Base-by-base conservation (phyloP, 2,888 invertebrate species). In the Cinara cedri region DNA sequence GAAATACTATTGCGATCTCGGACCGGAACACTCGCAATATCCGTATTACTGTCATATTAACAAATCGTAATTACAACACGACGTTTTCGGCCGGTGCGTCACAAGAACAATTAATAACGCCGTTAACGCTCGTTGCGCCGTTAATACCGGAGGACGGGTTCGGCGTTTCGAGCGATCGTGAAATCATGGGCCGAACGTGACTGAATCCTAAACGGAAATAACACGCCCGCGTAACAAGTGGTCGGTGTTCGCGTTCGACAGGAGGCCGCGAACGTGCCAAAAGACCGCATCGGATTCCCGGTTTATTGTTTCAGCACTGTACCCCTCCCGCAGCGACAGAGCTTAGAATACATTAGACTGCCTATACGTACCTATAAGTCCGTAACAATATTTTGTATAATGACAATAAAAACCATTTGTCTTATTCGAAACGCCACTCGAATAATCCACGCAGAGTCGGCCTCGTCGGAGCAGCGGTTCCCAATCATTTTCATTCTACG, bases 161-260 rank as follows among this genome's bases (percentile, higher is more conserved):
- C 46, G 24, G 46, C 16, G 16, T 49, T 16, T 8, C 46, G 14
- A 66, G 21, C 21, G 13, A 2, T 54, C 24, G 49, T 26, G 8
- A 26, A 68, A 55, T 26, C 54, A 2, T 34, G 49, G 21, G 4
- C 14, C 11, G 21, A 68, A 78, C 76, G 66, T 78, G 57, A 78
- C 57, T 14, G 13, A 68, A 46, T 49, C 42, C 51, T n/a, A 8
- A 51, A 34, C 34, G 34, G 6, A 34, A 4, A 34, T 34, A 34
- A 51, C 51, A 51, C 14, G 51, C 21, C 19, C 34, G 8, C 8
- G 16, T 60, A 70, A 78, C 76, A 78, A 78, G 76, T 78, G 60
- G 76, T 60, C 68, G 10, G 8, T 11, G 14, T 19, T 34, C n/a
- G 26, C 11, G n/a, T 63, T 44, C n/a, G n/a, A 10, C 24, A 13